Percentiles rank a stretch among this genome's conserved stretches.
Conservation (phyloP, 92 coral and sea anemone species). For the Parazoanthus atlanticus region DNA sequence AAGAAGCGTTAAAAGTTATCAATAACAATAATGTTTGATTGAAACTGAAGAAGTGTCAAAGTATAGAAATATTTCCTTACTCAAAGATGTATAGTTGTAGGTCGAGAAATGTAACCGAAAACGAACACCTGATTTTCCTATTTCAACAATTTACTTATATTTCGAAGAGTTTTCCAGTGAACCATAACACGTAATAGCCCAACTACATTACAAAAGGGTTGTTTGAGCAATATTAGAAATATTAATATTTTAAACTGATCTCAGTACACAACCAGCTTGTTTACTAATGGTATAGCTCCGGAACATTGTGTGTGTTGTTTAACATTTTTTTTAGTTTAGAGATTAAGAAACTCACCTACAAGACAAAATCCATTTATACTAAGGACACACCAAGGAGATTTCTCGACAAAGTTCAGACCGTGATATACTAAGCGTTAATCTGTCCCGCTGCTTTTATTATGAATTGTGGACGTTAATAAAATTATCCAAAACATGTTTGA, state of each 20-base stretch:
- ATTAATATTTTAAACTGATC: not conserved
- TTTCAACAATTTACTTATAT: not conserved
- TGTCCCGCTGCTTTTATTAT: constrained; percentile 1
- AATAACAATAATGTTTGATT: not conserved
- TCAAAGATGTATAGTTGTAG: not conserved
- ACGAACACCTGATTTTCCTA: not conserved
- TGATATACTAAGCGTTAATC: too few species aligned
- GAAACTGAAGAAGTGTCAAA: not conserved
- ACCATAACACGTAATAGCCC: not conserved
- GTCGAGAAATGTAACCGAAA: not conserved
- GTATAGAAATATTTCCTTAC: not conserved
- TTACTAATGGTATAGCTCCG: not conserved
- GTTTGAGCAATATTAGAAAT: not conserved
- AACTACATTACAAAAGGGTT: not conserved
- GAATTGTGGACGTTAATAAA: constrained; percentile 7
- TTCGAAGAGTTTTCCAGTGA: not conserved
- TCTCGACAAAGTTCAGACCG: not conserved
- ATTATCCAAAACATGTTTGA: not conserved
- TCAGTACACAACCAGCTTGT: not conserved
- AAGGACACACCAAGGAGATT: not conserved
- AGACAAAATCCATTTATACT: not conserved
- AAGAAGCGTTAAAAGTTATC: too few species aligned
- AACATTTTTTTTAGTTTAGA: not conserved
- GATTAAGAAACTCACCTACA: not conserved
- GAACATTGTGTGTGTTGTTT: not conserved